phyloP scores from a whole-genome alignment of 2,888 invertebrate genomes.

The Vesta saturnalis region DNA sequence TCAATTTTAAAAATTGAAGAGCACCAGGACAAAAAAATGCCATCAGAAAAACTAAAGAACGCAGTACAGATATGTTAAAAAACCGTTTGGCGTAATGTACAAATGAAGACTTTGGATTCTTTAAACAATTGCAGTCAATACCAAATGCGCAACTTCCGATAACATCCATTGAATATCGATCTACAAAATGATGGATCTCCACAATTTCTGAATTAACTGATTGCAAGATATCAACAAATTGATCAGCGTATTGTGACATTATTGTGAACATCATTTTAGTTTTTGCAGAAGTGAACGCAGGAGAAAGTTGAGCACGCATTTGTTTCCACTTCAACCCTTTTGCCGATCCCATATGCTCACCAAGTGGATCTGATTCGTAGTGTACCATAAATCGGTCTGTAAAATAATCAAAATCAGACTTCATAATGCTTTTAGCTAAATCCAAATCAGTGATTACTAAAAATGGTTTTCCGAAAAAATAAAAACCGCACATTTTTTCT shows the following conservation, averaged over 20 bases:
- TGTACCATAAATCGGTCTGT: slow-evolving; percentile 68
- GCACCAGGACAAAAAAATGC: slow-evolving; percentile 37
- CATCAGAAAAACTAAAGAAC: slow-evolving; percentile 27
- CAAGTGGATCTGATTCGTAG: slow-evolving; percentile 68
- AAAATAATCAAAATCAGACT: slow-evolving; percentile 68
- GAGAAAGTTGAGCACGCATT: slow-evolving; percentile 68
- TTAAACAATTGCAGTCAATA: slow-evolving; percentile 49
- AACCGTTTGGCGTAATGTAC: neutral
- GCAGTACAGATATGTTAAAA: neutral
- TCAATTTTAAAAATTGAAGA: neutral
- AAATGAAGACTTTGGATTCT: slow-evolving; percentile 44
- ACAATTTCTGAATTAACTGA: slow-evolving; percentile 14
- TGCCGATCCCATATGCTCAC: slow-evolving; percentile 66
- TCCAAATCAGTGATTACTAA: slow-evolving; percentile 33
- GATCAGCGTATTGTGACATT: slow-evolving; percentile 65
- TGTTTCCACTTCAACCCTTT: slow-evolving; percentile 68
- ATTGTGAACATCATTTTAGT: slow-evolving; percentile 70
- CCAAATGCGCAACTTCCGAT: slow-evolving; percentile 59
- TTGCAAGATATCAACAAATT: slow-evolving; percentile 57
- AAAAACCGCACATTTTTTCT: no score
- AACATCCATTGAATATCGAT: slow-evolving; percentile 57
- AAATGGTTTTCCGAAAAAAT: slow-evolving; percentile 25
- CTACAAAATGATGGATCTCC: slow-evolving; percentile 46
- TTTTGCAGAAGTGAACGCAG: slow-evolving; percentile 72
- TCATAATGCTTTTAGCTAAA: slow-evolving; percentile 60